phyloP scores from a whole-genome alignment of 2,888 invertebrate genomes.

The Odontocerum albicorne region DNA sequence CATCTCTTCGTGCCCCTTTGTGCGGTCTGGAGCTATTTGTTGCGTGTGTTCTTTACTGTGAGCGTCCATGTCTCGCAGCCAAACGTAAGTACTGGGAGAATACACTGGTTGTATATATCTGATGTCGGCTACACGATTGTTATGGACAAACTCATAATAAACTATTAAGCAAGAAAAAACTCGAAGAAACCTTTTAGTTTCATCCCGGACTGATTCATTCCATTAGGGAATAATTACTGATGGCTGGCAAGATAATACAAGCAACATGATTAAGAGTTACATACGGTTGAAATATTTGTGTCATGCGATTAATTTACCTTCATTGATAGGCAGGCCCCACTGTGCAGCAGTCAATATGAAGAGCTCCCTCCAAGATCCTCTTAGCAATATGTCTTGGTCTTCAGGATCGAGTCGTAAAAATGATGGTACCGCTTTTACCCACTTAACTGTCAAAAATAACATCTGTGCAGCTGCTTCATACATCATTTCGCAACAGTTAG shows the following conservation, averaged over 20 bases:
- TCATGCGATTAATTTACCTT: conserved; percentile 53
- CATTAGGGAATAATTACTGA: too few relatives aligned
- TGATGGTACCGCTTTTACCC: conserved; percentile 77
- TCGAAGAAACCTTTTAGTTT: too few relatives aligned
- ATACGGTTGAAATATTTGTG: neutral
- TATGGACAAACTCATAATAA: too few relatives aligned
- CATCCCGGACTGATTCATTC: neutral
- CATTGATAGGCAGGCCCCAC: conserved; percentile 73
- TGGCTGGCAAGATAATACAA: neutral
- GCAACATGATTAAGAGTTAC: neutral
- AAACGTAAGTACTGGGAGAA: too few relatives aligned
- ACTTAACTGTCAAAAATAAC: conserved; percentile 74
- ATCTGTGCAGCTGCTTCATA: conserved; percentile 76
- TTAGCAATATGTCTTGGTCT: conserved; percentile 74
- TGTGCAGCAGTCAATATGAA: conserved; percentile 83
- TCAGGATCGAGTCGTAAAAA: conserved; percentile 65
- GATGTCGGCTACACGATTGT: too few relatives aligned
- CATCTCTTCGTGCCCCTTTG: too few relatives aligned
- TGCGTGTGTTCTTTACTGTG: too few relatives aligned
- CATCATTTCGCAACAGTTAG: conserved; percentile 44
- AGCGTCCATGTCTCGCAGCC: too few relatives aligned
- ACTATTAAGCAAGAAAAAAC: too few relatives aligned
- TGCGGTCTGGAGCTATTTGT: too few relatives aligned
- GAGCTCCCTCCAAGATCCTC: conserved; percentile 81
- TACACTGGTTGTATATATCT: too few relatives aligned